A percentile compares a stretch with the other conserved stretches of the same genome.
These are phyloP conservation scores for Homarus americanus DNA, from an alignment of 1,140 invertebrate species.

Conservation along the genomic window DNA sequence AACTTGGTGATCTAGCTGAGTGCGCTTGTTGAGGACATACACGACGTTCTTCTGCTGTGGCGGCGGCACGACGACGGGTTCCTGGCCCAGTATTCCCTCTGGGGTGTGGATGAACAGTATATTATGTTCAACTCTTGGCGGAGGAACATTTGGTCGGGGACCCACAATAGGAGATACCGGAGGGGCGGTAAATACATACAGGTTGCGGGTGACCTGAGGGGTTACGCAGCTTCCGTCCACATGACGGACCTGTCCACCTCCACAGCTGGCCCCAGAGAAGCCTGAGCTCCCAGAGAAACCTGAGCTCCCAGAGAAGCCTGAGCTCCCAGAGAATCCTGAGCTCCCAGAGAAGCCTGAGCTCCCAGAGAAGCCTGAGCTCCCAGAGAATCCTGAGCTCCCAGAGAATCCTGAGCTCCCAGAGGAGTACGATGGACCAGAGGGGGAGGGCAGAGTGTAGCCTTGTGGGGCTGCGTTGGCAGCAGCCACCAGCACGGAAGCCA, in stretches of 20 bases:
- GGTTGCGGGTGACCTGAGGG: constrained; percentile 58
- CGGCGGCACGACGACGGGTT: constrained; percentile 68
- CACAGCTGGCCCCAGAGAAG: constrained; percentile 46
- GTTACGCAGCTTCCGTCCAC: constrained; percentile 66
- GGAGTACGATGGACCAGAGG: neutral
- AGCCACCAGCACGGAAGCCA: neutral
- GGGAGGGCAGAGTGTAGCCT: neutral
- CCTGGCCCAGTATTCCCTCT: neutral
- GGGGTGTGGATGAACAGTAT: constrained; percentile 70
- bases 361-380: neutral
- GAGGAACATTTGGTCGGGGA: constrained; percentile 58
- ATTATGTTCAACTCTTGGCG: constrained; percentile 67
- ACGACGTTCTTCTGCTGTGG: constrained; percentile 72
- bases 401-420: neutral
- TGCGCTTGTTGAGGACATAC: constrained; percentile 72
- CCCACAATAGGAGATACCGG: constrained; percentile 21
- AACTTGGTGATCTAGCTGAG: constrained; percentile 47
- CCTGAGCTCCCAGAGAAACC: neutral
- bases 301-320: neutral
- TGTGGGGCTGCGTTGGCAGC: neutral
- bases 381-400: neutral
- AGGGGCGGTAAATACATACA: constrained; percentile 67
- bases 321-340: neutral
- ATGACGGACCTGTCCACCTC: constrained; percentile 53
- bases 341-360: neutral